Percentiles rank a stretch among this genome's conserved stretches.
Evolutionary conservation across 2,797 vertebrate species (phyloP).

Genomic region (Pagetopsis macropterus): DNA sequence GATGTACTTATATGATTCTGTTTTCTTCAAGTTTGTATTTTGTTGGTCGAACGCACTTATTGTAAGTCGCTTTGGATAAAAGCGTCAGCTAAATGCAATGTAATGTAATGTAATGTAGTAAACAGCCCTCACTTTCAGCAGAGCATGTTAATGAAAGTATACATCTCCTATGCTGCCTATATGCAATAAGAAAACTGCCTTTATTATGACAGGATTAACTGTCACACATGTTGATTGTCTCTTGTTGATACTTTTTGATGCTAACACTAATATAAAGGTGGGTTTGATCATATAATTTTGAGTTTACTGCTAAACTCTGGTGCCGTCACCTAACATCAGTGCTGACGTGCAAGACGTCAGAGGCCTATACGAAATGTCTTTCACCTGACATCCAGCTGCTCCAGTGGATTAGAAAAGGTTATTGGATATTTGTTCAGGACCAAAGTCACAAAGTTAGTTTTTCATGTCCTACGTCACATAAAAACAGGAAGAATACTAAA

Average conservation of each 20-base stretch:
- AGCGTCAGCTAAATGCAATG: too few species aligned
- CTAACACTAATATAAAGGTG: slow-evolving; percentile 15
- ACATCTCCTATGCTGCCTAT: background rate
- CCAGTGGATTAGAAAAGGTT: slow-evolving; percentile 4
- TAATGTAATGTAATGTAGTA: too few species aligned
- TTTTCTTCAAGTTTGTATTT: too few species aligned
- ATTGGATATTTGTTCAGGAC: slow-evolving; percentile 18
- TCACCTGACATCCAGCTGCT: background rate
- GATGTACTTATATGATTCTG: too few species aligned
- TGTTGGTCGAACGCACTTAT: too few species aligned
- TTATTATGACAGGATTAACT: slow-evolving; percentile 39
- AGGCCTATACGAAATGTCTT: background rate
- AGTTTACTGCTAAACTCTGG: background rate
- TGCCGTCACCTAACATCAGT: background rate
- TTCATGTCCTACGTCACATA: background rate
- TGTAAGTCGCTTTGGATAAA: too few species aligned
- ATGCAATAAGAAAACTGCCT: slow-evolving; percentile 38
- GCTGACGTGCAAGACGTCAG: background rate
- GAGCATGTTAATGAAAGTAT: slow-evolving; percentile 22
- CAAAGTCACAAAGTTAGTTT: background rate
- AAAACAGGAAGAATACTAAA: background rate
- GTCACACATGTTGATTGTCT: slow-evolving; percentile 12
- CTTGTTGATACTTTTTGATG: slow-evolving; percentile 8
- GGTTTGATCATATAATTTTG: slow-evolving; percentile 28
- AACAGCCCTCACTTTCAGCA: slow-evolving; percentile 36